Evolutionary conservation across 2,888 invertebrate genomes (phyloP), one percentile per base, ranked within the genome.

Genomic region (Chymomyza caudatula): DNA sequence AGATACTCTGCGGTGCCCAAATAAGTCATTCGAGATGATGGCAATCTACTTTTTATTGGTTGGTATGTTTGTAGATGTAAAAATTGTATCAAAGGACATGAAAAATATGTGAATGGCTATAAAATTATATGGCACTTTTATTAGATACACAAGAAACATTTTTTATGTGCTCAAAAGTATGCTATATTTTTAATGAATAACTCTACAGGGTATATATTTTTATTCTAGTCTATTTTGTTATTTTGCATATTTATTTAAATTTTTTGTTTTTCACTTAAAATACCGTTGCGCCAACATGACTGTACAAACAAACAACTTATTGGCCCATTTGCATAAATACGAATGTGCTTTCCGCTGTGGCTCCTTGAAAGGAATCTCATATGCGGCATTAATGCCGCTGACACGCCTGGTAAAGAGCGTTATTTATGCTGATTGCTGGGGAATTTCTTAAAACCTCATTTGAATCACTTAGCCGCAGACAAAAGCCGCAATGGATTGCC

Each of bases 391-490:
- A 17, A 47, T 19, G 13, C 8, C 19, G 47, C 17, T 6, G 15
- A 11, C 47, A 47, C 47, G 47, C 47, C 19, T 17, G 13, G 15
- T 47, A 6, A 19, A 47, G 17, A 15, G 29, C 11, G 47, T 51
- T 15, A 51, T 51, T 51, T 51, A 51, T 51, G 51, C 51, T 17
- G 19, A 47, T 19, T 51, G 47, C 51, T 22, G 51, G 13, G 20
- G 51, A 19, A 20, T 51, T 51, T 51, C 51, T 51, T 19, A 13
- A 51, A 22, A 51, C 22, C 51, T 51, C 51, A 51, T 51, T 51
- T 51, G 20, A 51, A 51, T 51, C 22, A 51, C 51, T 51, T 51
- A 20, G 22, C 20, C 22, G 29, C 29, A 19, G 51, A 51, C 51
- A 51, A 22, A 22, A 19, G 19, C 19, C 22, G 51, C 13, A 19